A percentile compares a stretch with the other conserved stretches of the same genome.
phyloP scores from a whole-genome alignment of 2,888 invertebrate genomes.

The Pachliopta kotzebuea region DNA sequence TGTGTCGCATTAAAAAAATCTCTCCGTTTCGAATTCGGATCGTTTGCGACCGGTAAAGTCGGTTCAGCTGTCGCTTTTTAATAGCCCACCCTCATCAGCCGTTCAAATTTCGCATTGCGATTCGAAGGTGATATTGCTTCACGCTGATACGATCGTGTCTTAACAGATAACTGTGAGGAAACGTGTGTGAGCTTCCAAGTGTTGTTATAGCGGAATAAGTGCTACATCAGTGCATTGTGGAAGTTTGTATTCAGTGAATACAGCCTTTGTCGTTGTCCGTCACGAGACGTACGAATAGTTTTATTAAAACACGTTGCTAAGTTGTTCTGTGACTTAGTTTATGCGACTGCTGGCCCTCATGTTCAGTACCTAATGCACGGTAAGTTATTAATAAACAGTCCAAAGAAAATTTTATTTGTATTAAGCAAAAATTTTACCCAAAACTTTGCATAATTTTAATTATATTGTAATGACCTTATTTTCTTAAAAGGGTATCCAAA shows the following conservation, averaged over 20 bases:
- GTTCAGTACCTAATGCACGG: conserved; percentile 65
- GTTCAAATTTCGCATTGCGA: conserved; percentile 72
- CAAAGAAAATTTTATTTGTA: background rate
- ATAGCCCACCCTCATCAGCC: conserved; percentile 56
- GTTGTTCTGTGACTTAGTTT: conserved; percentile 65
- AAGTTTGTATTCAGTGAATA: conserved; percentile 68
- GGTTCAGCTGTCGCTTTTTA: conserved; percentile 68
- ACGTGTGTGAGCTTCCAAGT: conserved; percentile 67
- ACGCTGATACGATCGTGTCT: conserved; percentile 62
- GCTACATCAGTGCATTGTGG: conserved; percentile 68
- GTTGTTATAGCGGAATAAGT: conserved; percentile 61
- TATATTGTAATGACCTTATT: background rate
- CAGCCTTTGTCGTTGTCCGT: conserved; percentile 55
- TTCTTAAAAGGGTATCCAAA: background rate
- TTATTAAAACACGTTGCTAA: conserved; percentile 66
- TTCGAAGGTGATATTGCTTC: conserved; percentile 67
- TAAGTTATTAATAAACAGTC: conserved; percentile 38
- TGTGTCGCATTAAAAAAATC: conserved; percentile 41
- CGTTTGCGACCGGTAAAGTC: conserved; percentile 72
- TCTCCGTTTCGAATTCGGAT: conserved; percentile 68
- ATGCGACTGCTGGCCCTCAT: conserved; percentile 49
- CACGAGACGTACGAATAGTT: conserved; percentile 57
- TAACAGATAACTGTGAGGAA: conserved; percentile 72
- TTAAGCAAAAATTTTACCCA: background rate
- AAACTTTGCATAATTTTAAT: background rate